Evolutionary conservation across 1,140 invertebrate genomes (phyloP).

Genomic region (Agrypnia vestita): DNA sequence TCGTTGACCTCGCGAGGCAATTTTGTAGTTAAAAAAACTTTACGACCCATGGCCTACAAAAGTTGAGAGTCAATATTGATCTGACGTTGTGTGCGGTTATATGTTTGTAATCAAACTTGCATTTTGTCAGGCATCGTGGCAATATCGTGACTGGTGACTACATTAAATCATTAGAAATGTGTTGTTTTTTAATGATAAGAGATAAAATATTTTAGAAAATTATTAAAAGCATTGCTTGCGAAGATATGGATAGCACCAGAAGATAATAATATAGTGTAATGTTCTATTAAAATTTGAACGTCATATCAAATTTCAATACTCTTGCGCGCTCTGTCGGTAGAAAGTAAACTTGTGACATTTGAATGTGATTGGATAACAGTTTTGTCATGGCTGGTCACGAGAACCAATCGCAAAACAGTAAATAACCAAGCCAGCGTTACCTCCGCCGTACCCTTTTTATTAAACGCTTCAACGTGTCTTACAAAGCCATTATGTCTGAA

Average conservation of each 20-base stretch:
- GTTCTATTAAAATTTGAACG: slow-evolving; percentile 11
- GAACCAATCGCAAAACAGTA: slow-evolving; percentile 48
- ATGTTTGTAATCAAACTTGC: too few species aligned
- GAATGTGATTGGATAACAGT: slow-evolving; percentile 43
- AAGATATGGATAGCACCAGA: too few species aligned
- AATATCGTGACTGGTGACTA: too few species aligned
- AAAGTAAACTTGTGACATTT: slow-evolving; percentile 31
- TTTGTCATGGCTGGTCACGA: slow-evolving; percentile 31
- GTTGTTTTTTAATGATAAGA: too few species aligned
- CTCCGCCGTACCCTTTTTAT: slow-evolving; percentile 39
- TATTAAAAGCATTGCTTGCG: too few species aligned
- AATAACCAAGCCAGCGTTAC: slow-evolving; percentile 53
- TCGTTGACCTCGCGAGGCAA: neutral
- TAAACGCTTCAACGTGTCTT: slow-evolving; percentile 51
- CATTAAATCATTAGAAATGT: too few species aligned
- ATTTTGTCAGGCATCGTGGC: too few species aligned
- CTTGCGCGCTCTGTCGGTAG: slow-evolving; percentile 17
- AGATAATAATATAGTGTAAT: too few species aligned
- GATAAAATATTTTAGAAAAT: too few species aligned
- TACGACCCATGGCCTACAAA: neutral
- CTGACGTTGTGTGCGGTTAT: too few species aligned
- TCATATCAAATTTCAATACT: slow-evolving; percentile 40
- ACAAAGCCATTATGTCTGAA: slow-evolving; percentile 46
- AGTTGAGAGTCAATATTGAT: neutral
- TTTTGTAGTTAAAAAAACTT: neutral